A percentile compares a stretch with the other conserved stretches of the same genome.
phyloP scores from a whole-genome alignment of 37 sponge, comb jelly and placozoan genomes.

The Chondrosia reniformis region DNA sequence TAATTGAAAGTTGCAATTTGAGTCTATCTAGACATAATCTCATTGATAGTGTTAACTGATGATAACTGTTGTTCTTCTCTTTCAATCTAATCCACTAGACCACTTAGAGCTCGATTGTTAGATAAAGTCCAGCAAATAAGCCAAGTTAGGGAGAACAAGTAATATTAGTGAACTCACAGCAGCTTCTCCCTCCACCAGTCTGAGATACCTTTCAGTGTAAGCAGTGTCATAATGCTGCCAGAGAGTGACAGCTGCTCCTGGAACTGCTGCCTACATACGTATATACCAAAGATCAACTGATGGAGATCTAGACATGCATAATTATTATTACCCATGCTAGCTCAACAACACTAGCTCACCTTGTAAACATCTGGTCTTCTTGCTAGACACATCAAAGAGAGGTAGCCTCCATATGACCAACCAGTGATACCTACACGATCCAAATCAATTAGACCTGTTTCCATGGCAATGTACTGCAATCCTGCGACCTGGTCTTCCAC shows the following conservation, averaged over 20 bases:
- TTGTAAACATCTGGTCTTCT: slow-evolving; percentile 75
- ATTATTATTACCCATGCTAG: background rate
- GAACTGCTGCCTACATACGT: slow-evolving; percentile 42
- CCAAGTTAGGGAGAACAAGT: too few species aligned
- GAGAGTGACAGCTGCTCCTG: slow-evolving; percentile 81
- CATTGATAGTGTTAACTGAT: too few species aligned
- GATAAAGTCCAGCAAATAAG: too few species aligned
- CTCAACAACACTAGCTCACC: slow-evolving; percentile 26
- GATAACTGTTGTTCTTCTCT: background rate
- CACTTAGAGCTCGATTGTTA: slow-evolving; percentile 12
- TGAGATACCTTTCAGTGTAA: slow-evolving; percentile 88
- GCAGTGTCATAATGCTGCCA: slow-evolving; percentile 87
- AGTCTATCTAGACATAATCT: too few species aligned
- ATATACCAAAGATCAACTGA: background rate
- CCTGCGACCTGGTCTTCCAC: slow-evolving; percentile 76
- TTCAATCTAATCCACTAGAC: background rate
- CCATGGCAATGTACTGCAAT: slow-evolving; percentile 45
- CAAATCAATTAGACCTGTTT: slow-evolving; percentile 53
- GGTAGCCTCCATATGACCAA: slow-evolving; percentile 94
- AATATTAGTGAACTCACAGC: too few species aligned
- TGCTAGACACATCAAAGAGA: slow-evolving; percentile 80
- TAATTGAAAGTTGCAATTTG: too few species aligned
- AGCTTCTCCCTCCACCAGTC: slow-evolving; percentile 29
- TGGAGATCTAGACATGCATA: slow-evolving; percentile 8
- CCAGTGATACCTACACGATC: slow-evolving; percentile 68